Evolutionary conservation across 2,113 vertebrate species (phyloP), one percentile per base, ranked within the genome.

Genomic region (Callipepla californica): DNA sequence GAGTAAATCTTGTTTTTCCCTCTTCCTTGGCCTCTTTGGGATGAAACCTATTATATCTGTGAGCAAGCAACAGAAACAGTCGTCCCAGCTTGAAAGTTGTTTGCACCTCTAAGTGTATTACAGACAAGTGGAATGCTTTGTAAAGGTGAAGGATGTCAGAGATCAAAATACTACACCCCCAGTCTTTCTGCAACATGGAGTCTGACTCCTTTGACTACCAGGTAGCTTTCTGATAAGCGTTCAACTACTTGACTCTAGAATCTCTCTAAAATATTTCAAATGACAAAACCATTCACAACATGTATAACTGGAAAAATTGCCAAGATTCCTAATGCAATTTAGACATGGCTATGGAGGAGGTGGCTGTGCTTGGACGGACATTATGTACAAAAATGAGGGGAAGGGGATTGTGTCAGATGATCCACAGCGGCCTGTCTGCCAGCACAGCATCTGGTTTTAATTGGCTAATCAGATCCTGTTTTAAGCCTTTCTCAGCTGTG

Each of bases 281-380:
- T 88, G 89, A 85, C 36, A 86, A 94, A 96, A 59, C 68, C 61
- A 53, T 80, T 91, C 91, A 74, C 82, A 92, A 65, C 51, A 78
- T 62, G 91, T 83, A 40, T 28, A 85, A 91, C 65, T 90, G 95
- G 95, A 89, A 85, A 89, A 87, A 63, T 44, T 22, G 79, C 93
- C 93, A 94, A 91, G 87, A 95, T 95, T 96, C 87, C 85, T 94
- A 91, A 95, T 87, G 61, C 76, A 83, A 16, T 88, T 92, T 87
- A 95, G 87, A 87, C 93, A 72, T 72, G 78, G 91, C 76, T 89
- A 36, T 40, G 68, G 85, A 87, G 87, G 94, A 87, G 85, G 93
- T 88, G 48, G 85, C 91, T 95, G 89, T 94, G 82, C 81, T 92
- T 96, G 96, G 95, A 96, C 94, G 96, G 93, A 96, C 96, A 94